phyloP scores from a whole-genome alignment of 2,888 invertebrate species.

The Pyrgus malvae region DNA sequence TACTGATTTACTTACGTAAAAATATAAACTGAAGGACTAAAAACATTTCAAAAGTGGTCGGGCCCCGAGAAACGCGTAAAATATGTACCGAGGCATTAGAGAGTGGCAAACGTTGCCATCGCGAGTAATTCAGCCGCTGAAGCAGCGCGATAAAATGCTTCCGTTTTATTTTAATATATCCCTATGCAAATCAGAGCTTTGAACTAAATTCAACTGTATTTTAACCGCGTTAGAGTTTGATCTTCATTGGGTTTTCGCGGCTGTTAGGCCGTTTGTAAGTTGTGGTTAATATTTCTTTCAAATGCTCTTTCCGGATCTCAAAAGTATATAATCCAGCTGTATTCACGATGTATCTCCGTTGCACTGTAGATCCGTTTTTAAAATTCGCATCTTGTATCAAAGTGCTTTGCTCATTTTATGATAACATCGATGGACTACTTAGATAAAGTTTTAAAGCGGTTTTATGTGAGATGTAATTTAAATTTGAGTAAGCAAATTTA shows the following conservation, averaged over 20 bases:
- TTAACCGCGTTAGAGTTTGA: not conserved
- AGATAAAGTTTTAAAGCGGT: no score
- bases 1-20: no score
- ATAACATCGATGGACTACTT: no score
- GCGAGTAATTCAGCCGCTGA: constrained; percentile 15
- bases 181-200: not conserved
- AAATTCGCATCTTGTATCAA: not conserved
- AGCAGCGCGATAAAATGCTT: constrained; percentile 11
- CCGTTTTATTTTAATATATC: not conserved
- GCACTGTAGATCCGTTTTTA: constrained; percentile 3
- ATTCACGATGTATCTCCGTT: constrained; percentile 14
- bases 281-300: constrained; percentile 8
- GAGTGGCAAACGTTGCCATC: constrained; percentile 13
- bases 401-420: no score
- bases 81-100: constrained; percentile 1
- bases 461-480: no score
- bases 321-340: constrained; percentile 15
- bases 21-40: no score
- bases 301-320: constrained; percentile 12
- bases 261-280: not conserved
- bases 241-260: not conserved
- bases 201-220: not conserved
- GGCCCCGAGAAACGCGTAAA: not conserved
- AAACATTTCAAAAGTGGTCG: no score
- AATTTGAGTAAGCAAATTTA: no score